Conservation (phyloP, 2,888 invertebrate genomes). For the Drosophila nr. perissopoda region DNA sequence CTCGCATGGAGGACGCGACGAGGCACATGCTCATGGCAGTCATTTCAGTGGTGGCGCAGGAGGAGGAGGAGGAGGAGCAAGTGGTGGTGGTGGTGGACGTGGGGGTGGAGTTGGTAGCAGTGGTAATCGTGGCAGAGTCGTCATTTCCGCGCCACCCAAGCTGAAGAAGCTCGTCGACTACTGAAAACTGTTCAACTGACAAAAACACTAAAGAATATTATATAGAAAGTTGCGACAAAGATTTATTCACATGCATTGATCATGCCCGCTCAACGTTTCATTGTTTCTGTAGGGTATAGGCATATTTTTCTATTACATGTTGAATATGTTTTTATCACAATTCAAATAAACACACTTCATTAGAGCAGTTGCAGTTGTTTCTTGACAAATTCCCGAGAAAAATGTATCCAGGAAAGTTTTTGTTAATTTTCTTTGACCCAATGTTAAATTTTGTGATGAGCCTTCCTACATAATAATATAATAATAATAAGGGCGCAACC, state of each 20-base stretch:
- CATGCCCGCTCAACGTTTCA: slow-evolving; percentile 30
- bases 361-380: not conserved
- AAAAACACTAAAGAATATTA: slow-evolving; percentile 1
- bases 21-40: slow-evolving; percentile 51
- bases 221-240: not conserved
- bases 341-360: slow-evolving; percentile 25
- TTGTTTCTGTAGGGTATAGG: slow-evolving; percentile 53
- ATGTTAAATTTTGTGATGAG: not conserved
- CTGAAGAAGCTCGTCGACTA: slow-evolving; percentile 84
- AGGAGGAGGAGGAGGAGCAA: not conserved
- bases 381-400: not conserved
- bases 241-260: slow-evolving; percentile 10
- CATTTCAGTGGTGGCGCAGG: slow-evolving; percentile 41
- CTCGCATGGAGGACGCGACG: slow-evolving; percentile 42
- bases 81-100: not conserved
- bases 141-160: slow-evolving; percentile 84
- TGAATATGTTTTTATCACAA: slow-evolving; percentile 33
- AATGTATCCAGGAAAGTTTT: not conserved
- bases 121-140: slow-evolving; percentile 81
- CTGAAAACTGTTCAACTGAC: slow-evolving; percentile 39
- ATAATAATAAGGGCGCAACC: not conserved
- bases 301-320: slow-evolving; percentile 47
- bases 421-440: not conserved
- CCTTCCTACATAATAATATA: not conserved
- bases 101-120: slow-evolving; percentile 24